Percentiles rank a stretch among this genome's conserved stretches.
Conservation (phyloP, 1,140 invertebrate species). For the Penaeus vannamei region DNA sequence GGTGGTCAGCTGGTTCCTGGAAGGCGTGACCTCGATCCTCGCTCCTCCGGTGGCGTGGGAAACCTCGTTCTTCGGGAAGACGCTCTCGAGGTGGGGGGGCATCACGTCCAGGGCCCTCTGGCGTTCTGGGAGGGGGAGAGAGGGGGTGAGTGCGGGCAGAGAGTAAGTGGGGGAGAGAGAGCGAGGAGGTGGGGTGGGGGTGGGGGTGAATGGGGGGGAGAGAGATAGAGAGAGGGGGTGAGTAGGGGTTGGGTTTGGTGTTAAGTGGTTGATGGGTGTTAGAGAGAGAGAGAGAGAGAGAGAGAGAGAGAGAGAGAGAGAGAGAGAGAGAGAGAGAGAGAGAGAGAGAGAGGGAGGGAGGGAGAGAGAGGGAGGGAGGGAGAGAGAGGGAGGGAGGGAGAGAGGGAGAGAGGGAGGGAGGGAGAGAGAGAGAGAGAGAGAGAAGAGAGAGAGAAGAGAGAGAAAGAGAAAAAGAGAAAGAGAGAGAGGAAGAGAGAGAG, state of each 20-base stretch:
- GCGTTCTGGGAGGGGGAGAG: background rate
- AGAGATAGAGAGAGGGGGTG: too few relatives aligned
- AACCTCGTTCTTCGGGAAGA: background rate
- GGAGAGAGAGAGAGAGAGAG: background rate
- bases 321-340: background rate
- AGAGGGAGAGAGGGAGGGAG: background rate
- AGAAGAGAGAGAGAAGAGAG: background rate
- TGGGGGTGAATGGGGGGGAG: background rate
- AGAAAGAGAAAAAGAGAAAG: background rate
- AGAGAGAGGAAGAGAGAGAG: background rate
- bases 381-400: background rate
- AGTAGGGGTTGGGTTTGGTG: background rate
- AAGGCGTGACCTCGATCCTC: slow-evolving; percentile 16
- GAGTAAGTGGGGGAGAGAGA: background rate
- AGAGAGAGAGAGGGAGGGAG: too few relatives aligned
- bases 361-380: background rate
- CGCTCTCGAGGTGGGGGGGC: slow-evolving; percentile 27
- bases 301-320: background rate
- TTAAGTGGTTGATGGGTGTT: too few relatives aligned
- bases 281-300: too few relatives aligned
- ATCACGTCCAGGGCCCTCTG: background rate
- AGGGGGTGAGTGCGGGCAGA: too few relatives aligned
- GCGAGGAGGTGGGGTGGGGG: too few relatives aligned
- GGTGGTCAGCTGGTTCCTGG: slow-evolving; percentile 34
- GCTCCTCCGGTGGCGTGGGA: background rate